phyloP scores from a whole-genome alignment of 2,888 invertebrate species.

The Camponotus fellah region DNA sequence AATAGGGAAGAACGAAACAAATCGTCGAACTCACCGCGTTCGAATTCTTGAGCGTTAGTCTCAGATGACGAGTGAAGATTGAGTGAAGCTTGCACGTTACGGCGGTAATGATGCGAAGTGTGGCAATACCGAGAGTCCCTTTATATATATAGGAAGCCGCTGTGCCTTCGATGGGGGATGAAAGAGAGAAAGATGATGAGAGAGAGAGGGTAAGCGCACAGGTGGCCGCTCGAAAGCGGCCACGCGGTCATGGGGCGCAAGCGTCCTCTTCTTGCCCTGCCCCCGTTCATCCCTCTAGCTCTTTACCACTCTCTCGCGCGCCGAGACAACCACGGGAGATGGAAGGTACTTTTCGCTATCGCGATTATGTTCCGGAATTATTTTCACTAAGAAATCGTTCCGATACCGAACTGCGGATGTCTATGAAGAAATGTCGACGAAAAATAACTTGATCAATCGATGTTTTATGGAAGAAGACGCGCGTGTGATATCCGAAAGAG shows the following conservation, averaged over 20 bases:
- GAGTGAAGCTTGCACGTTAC: slow-evolving; percentile 69
- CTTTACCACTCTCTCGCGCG: slow-evolving; percentile 13
- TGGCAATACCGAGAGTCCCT: slow-evolving; percentile 73
- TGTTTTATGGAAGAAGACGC: not conserved
- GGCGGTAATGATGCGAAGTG: slow-evolving; percentile 80
- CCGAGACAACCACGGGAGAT: not conserved
- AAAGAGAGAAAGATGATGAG: slow-evolving; percentile 48
- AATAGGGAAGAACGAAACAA: not conserved
- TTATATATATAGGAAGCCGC: slow-evolving; percentile 78
- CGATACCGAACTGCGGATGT: too few species aligned
- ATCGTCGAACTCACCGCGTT: slow-evolving; percentile 57
- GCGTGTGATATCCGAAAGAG: not conserved
- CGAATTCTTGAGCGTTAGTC: slow-evolving; percentile 34
- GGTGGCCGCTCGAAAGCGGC: slow-evolving; percentile 74
- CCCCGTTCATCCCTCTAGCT: slow-evolving; percentile 43
- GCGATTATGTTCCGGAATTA: not conserved
- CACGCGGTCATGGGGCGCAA: slow-evolving; percentile 76
- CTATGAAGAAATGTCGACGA: not conserved
- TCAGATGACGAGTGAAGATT: slow-evolving; percentile 37
- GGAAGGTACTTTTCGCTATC: not conserved
- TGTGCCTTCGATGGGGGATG: slow-evolving; percentile 69
- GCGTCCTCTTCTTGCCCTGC: slow-evolving; percentile 67
- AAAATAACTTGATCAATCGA: not conserved
- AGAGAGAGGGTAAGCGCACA: slow-evolving; percentile 68
- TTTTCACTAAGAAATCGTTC: slow-evolving; percentile 19